Base-by-base conservation (phyloP, 2,888 invertebrate species). In the Marasmarcha lunaedactyla region DNA sequence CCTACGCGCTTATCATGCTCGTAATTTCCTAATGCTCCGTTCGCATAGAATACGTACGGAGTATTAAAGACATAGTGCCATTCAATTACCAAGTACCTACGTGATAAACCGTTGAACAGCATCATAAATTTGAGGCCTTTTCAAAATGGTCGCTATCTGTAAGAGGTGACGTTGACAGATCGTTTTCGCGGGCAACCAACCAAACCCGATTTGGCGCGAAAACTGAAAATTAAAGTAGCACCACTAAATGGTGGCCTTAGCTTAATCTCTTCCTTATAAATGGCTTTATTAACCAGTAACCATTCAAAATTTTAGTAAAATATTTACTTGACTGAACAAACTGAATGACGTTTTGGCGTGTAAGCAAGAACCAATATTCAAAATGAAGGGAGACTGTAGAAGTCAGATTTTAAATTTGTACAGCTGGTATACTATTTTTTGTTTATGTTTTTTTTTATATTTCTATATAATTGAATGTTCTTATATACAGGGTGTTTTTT, bases 141-240 rank as follows among this genome's bases (percentile, higher is more conserved):
- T 61, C 57, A 59, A 64, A 71, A 66, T 56, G 62, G 63, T 60
- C 61, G 66, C 66, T 67, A 70, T 71, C 68, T 59, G 43, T 52
- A 42, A 46, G 52, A 52, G 54, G 54, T 58, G 65, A 72, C 70
- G 59, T 71, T 71, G 70, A 72, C 59, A 62, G 58, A 72, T 74
- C 55, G 61, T 55, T 54, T 20, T 41, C 42, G 43, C 44, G 44
- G 46, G 30, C 7, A 30, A 30, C 30, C n/a, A n/a, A 30, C 30
- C 9, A 30, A 10, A 51, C 45, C 45, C 35, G 14, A 13, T 34
- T 35, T 39, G 36, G 36, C 36, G 36, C 25, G 30, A 30, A 30
- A 30, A 30, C 30, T 30, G 30, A n/a, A n/a, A n/a, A 30, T 30
- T 30, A 11, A 30, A 30, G 30, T 30, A 30, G 10, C 30, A 30